Percentiles rank a stretch among this genome's conserved stretches.
These are phyloP conservation scores for Caradrina clavipalpis DNA, from an alignment of 2,888 invertebrate genomes.

Conservation along the genomic window DNA sequence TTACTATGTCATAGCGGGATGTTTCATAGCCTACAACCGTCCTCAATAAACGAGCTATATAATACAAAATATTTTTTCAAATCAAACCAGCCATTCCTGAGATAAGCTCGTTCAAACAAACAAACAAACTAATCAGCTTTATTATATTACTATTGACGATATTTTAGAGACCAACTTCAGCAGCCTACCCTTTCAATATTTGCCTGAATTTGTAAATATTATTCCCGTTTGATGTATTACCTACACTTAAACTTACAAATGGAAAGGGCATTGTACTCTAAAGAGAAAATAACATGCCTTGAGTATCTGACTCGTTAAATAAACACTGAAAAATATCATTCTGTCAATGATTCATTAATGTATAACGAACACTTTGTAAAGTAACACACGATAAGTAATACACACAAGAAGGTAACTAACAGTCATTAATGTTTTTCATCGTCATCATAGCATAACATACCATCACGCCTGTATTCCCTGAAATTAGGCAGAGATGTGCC, in stretches of 20 bases:
- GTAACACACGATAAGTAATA: slow-evolving; percentile 10
- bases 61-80: too few relatives aligned
- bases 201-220: slow-evolving; percentile 13
- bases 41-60: too few relatives aligned
- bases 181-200: slow-evolving; percentile 22
- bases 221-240: slow-evolving; percentile 8
- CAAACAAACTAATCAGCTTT: too few relatives aligned
- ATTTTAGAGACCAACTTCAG: too few relatives aligned
- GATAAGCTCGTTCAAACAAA: too few relatives aligned
- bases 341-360: slow-evolving; percentile 45
- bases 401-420: background rate
- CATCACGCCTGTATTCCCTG: too few relatives aligned
- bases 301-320: slow-evolving; percentile 24
- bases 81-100: too few relatives aligned
- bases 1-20: too few relatives aligned
- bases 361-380: slow-evolving; percentile 22
- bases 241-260: background rate
- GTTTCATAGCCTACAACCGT: too few relatives aligned
- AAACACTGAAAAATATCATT: slow-evolving; percentile 44
- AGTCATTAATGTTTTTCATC: slow-evolving; percentile 1
- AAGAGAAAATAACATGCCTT: slow-evolving; percentile 32
- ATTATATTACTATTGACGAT: too few relatives aligned
- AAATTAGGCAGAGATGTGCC: too few relatives aligned
- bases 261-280: slow-evolving; percentile 12
- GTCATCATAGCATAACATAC: too few relatives aligned